A percentile compares a stretch with the other conserved stretches of the same genome.
These are phyloP conservation scores for Caenorhabditis japonica DNA, from an alignment of 2,888 invertebrate species.

Conservation along the genomic window DNA sequence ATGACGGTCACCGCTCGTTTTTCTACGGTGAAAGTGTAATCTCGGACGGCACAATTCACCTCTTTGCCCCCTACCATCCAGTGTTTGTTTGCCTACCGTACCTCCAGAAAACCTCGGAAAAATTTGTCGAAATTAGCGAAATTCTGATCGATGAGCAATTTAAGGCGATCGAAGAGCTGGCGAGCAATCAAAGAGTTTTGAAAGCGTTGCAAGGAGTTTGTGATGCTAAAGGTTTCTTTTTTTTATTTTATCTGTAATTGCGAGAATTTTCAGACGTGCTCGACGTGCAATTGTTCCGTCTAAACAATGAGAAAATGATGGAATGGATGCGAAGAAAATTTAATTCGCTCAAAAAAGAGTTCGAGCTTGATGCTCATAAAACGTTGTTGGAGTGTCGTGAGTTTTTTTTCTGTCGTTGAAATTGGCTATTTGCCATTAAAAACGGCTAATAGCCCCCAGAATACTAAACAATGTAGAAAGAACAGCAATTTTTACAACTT, in stretches of 20 bases:
- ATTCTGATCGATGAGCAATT: constrained; percentile 58
- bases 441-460: no score
- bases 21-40: constrained; percentile 68
- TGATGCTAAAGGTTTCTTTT: constrained; percentile 59
- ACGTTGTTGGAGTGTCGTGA: constrained; percentile 51
- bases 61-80: constrained; percentile 65
- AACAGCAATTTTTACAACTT: no score
- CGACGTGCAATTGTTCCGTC: constrained; percentile 60
- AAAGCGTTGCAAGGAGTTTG: constrained; percentile 48
- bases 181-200: constrained; percentile 47
- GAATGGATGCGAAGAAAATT: constrained; percentile 66
- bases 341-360: constrained; percentile 48
- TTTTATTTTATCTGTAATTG: no score
- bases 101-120: constrained; percentile 54
- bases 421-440: no score
- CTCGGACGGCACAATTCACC: constrained; percentile 58
- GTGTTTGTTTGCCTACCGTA: constrained; percentile 66
- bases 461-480: no score
- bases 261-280: constrained; percentile 61
- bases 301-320: constrained; percentile 60
- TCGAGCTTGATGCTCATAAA: constrained; percentile 57
- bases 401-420: constrained; percentile 4
- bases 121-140: constrained; percentile 57
- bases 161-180: constrained; percentile 45
- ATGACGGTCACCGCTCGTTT: constrained; percentile 62